These are phyloP conservation scores for Drosophila eohydei DNA, from an alignment of 2,888 invertebrate genomes.

Conservation along the genomic window DNA sequence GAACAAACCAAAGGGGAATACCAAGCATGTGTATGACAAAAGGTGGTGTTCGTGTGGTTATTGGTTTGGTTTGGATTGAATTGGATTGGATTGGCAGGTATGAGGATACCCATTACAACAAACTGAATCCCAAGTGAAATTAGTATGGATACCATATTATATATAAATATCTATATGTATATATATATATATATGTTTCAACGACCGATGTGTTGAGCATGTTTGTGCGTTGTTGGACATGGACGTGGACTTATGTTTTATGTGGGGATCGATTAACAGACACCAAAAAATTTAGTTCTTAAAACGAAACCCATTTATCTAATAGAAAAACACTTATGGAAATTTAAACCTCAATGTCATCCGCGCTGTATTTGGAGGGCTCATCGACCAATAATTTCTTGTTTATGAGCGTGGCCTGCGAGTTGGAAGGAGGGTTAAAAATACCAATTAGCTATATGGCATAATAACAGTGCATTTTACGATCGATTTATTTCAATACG, in stretches of 20 bases:
- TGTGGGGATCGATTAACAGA: conserved; percentile 14
- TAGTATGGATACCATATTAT: conserved; percentile 2
- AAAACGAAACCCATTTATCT: conserved; percentile 17
- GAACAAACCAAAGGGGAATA: background rate
- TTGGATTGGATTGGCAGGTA: background rate
- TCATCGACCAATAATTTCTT: conserved; percentile 71
- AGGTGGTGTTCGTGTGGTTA: background rate
- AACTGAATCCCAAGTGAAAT: conserved; percentile 1
- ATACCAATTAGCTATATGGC: conserved; percentile 52
- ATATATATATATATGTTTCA: background rate
- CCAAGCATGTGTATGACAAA: background rate
- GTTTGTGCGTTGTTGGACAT: conserved; percentile 3
- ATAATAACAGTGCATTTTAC: conserved; percentile 11
- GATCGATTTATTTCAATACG: background rate
- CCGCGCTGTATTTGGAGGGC: conserved; percentile 76
- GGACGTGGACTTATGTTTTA: background rate
- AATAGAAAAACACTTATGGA: conserved; percentile 49
- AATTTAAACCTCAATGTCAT: conserved; percentile 82
- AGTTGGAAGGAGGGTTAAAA: conserved; percentile 46
- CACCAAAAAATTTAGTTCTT: conserved; percentile 41
- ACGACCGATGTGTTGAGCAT: background rate
- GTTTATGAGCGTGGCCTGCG: conserved; percentile 79
- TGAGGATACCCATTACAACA: background rate
- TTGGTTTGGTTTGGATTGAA: background rate
- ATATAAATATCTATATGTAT: background rate